Evolutionary conservation across 2,888 invertebrate species (phyloP).

Genomic region (Tetheella fluctuosa): DNA sequence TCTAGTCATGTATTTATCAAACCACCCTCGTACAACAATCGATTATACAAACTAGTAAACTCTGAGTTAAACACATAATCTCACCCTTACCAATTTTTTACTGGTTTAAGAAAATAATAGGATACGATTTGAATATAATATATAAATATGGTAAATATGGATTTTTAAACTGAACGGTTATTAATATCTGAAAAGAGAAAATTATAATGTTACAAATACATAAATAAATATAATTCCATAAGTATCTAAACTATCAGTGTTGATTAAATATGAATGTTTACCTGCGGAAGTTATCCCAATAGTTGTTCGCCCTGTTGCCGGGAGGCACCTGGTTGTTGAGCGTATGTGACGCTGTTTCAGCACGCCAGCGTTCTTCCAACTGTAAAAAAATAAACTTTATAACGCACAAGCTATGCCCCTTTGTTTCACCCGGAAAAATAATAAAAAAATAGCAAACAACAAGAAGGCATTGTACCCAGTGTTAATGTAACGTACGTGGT

Average conservation of each 20-base stretch:
- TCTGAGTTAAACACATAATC: conserved; percentile 31
- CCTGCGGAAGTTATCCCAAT: conserved; percentile 97
- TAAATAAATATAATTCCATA: conserved; percentile 27
- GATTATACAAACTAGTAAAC: conserved; percentile 2
- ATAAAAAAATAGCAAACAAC: background rate
- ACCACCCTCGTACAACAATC: too few species aligned
- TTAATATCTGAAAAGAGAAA: conserved; percentile 78
- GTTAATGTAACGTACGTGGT: conserved; percentile 54
- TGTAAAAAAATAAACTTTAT: conserved; percentile 29
- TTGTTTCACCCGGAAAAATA: too few species aligned
- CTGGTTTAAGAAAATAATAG: conserved; percentile 21
- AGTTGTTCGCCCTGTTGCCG: conserved; percentile 95
- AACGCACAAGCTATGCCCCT: too few species aligned
- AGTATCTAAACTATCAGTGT: conserved; percentile 18
- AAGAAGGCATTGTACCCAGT: background rate
- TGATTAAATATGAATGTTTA: conserved; percentile 61
- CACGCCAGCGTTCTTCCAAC: conserved; percentile 82
- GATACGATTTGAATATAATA: conserved; percentile 27
- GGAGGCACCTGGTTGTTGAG: conserved; percentile 96
- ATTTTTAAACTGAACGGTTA: conserved; percentile 36
- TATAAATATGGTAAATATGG: conserved; percentile 37
- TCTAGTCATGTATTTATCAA: too few species aligned
- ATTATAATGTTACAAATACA: conserved; percentile 31
- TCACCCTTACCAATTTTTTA: conserved; percentile 34
- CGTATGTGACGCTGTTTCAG: conserved; percentile 81